Evolutionary conservation across 1,140 invertebrate genomes (phyloP).

Genomic region (Marisa cornuarietis): DNA sequence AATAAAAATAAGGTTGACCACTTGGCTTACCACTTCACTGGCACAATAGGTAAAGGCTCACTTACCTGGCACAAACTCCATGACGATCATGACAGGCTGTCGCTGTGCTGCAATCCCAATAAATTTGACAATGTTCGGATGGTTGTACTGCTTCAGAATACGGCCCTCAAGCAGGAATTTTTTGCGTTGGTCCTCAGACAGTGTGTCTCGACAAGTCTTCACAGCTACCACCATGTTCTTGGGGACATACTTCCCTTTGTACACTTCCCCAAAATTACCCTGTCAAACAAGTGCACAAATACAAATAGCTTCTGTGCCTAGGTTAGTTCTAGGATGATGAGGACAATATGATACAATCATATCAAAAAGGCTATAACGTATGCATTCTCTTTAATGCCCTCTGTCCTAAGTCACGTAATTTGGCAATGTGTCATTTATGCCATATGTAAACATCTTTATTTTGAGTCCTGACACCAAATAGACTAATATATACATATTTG

Average conservation of each 20-base stretch:
- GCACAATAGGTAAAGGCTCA: not conserved
- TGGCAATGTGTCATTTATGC: too few relatives aligned
- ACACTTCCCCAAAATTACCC: constrained; percentile 98
- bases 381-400: too few relatives aligned
- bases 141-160: constrained; percentile 96
- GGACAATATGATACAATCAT: too few relatives aligned
- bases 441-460: too few relatives aligned
- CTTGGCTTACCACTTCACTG: not conserved
- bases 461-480: too few relatives aligned
- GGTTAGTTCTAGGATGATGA: too few relatives aligned
- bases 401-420: too few relatives aligned
- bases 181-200: constrained; percentile 94
- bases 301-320: not conserved
- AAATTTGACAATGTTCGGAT: constrained; percentile 87
- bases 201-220: constrained; percentile 89
- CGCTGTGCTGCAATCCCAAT: constrained; percentile 98
- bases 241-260: constrained; percentile 85
- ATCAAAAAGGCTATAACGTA: too few relatives aligned
- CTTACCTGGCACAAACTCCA: constrained; percentile 93
- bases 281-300: constrained; percentile 58
- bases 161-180: constrained; percentile 96
- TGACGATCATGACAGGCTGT: constrained; percentile 98
- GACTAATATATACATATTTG: too few relatives aligned
- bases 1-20: too few relatives aligned
- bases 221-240: constrained; percentile 86